These are phyloP conservation scores for Drosophila serrata DNA, from an alignment of 1,140 invertebrate species.

Conservation along the genomic window DNA sequence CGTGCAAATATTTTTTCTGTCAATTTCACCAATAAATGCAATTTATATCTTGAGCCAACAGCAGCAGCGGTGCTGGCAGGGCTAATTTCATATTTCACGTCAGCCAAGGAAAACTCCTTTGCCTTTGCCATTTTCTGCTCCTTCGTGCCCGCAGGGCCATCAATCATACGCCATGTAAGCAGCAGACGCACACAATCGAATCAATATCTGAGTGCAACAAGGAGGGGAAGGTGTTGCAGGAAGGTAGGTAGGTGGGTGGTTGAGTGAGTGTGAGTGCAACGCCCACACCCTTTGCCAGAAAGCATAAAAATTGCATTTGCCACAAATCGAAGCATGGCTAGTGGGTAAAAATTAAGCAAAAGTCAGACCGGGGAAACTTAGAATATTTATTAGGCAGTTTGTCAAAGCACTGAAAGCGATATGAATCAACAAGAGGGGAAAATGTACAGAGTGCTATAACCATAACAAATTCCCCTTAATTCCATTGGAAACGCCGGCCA, in stretches of 20 bases:
- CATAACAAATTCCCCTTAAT: constrained; percentile 36
- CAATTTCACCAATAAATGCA: constrained; percentile 70
- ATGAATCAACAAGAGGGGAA: constrained; percentile 12
- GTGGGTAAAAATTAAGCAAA: constrained; percentile 48
- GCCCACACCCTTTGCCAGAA: constrained; percentile 44
- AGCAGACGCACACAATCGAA: constrained; percentile 61
- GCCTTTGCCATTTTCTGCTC: constrained; percentile 2
- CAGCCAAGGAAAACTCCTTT: constrained; percentile 22
- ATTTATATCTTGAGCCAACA: constrained; percentile 57
- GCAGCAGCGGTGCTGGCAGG: constrained; percentile 26
- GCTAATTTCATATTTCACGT: constrained; percentile 70
- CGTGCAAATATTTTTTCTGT: constrained; percentile 74
- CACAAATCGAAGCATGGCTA: constrained; percentile 52
- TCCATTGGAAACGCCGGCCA: constrained; percentile 22
- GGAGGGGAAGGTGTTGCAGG: constrained; percentile 10
- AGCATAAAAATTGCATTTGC: constrained; percentile 65
- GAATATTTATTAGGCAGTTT: constrained; percentile 19
- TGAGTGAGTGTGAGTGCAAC: constrained; percentile 30
- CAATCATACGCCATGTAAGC: constrained; percentile 81
- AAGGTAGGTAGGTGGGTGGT: not conserved
- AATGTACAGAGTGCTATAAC: constrained; percentile 1
- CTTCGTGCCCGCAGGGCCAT: constrained; percentile 61
- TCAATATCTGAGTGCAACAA: constrained; percentile 47
- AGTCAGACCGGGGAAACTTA: constrained; percentile 34
- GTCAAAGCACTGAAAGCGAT: constrained; percentile 4